phyloP scores from a whole-genome alignment of 2,888 invertebrate genomes.

The Leucozona laternaria region DNA sequence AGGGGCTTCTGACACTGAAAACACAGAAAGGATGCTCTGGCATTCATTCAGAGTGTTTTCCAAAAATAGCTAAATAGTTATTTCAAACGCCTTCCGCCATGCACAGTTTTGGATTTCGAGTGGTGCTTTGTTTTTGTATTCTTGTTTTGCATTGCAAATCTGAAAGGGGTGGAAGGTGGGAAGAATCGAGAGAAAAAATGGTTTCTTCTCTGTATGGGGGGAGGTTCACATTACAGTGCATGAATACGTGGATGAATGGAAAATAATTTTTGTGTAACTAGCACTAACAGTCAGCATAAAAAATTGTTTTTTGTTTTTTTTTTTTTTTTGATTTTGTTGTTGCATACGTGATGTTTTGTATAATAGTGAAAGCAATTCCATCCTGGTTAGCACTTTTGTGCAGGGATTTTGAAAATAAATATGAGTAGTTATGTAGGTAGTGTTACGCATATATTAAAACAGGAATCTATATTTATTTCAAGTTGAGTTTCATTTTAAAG shows the following conservation, averaged over 20 bases:
- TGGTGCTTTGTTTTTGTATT: neutral
- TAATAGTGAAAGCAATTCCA: neutral
- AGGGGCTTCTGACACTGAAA: constrained; percentile 52
- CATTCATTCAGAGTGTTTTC: neutral
- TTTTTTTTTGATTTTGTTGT: neutral
- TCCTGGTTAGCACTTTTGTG: neutral
- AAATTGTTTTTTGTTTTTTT: neutral
- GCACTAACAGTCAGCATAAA: constrained; percentile 24
- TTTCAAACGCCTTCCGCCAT: neutral
- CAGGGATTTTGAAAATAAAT: neutral
- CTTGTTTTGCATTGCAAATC: neutral
- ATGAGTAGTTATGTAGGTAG: neutral
- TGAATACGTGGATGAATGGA: constrained; percentile 26
- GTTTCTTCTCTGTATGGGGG: neutral
- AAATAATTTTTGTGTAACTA: constrained; percentile 38
- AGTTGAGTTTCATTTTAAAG: too few species aligned
- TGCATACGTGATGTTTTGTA: neutral
- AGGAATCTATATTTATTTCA: too few species aligned
- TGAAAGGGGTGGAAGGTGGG: neutral
- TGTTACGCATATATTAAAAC: too few species aligned
- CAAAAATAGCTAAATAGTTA: constrained; percentile 21
- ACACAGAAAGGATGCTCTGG: constrained; percentile 4
- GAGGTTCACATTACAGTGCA: neutral
- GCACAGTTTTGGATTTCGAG: neutral
- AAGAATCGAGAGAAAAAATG: neutral